phyloP scores from a whole-genome alignment of 2,797 vertebrate species.

The Chloroceryle amazona region DNA sequence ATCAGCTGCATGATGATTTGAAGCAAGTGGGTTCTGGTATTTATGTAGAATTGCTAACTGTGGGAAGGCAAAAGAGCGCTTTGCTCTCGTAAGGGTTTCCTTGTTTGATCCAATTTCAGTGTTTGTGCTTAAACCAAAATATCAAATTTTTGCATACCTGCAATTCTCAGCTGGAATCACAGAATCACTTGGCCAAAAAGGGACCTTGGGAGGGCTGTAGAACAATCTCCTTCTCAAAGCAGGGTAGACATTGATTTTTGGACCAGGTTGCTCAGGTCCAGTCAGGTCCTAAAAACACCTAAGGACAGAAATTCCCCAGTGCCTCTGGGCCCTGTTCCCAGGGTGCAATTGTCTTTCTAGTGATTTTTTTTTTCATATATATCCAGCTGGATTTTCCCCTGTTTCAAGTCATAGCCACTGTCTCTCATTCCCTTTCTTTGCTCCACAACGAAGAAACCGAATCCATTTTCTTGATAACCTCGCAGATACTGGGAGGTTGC shows the following conservation, averaged over 20 bases:
- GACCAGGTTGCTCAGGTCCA: not conserved
- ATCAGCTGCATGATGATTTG: not conserved
- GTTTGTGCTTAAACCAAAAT: not conserved
- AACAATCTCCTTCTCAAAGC: not conserved
- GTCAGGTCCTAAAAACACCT: not conserved
- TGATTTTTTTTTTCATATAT: not conserved
- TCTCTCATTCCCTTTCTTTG: not conserved
- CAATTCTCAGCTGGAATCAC: not conserved
- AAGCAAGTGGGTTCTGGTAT: not conserved
- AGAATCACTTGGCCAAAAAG: not conserved
- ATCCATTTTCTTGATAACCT: not conserved
- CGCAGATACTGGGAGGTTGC: not conserved
- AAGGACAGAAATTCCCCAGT: not conserved
- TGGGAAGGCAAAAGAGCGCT: not conserved
- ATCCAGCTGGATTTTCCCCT: not conserved
- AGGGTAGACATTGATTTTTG: not conserved
- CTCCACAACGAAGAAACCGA: not conserved
- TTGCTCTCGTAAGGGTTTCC: not conserved
- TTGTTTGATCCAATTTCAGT: not conserved
- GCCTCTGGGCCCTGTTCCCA: not conserved
- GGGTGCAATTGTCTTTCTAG: not conserved
- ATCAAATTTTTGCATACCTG: not conserved
- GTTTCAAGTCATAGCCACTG: not conserved
- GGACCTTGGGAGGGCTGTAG: not conserved
- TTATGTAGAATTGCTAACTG: not conserved